Percentiles rank a stretch among this genome's conserved stretches.
These are phyloP conservation scores for Trachelus tabidus DNA, from an alignment of 2,888 invertebrate genomes.

Conservation along the genomic window DNA sequence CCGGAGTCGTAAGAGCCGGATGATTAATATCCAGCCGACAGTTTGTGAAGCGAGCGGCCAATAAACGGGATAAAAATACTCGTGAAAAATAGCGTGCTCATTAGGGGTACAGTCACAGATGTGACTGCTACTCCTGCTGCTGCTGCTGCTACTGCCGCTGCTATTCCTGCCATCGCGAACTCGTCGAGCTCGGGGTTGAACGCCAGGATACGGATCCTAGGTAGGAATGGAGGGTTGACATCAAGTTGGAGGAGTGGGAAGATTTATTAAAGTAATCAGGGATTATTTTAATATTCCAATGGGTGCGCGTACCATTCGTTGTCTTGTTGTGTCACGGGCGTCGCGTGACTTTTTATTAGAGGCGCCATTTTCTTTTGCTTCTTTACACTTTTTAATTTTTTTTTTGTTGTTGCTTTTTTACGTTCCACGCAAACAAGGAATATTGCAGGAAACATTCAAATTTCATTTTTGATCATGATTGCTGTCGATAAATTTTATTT, in stretches of 20 bases:
- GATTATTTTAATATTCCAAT: slow-evolving; percentile 64
- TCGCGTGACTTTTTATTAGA: background rate
- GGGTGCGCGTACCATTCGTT: slow-evolving; percentile 53
- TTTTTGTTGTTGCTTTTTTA: background rate
- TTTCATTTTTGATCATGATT: background rate
- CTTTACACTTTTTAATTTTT: background rate
- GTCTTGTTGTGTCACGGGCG: slow-evolving; percentile 37
- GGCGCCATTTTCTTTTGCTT: background rate
- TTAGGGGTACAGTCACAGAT: slow-evolving; percentile 66
- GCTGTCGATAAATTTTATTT: background rate
- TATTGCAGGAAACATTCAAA: background rate
- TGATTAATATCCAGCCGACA: slow-evolving; percentile 67
- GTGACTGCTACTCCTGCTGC: slow-evolving; percentile 50
- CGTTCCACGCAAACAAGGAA: background rate
- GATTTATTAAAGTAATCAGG: slow-evolving; percentile 64
- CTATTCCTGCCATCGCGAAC: slow-evolving; percentile 13
- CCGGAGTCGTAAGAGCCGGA: slow-evolving; percentile 58
- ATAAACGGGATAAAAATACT: slow-evolving; percentile 67
- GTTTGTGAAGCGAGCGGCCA: slow-evolving; percentile 65
- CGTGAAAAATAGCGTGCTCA: slow-evolving; percentile 67
- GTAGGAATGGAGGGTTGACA: slow-evolving; percentile 29
- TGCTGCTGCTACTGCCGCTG: slow-evolving; percentile 11
- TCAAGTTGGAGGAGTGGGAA: slow-evolving; percentile 29
- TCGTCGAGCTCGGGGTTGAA: background rate
- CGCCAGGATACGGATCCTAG: background rate